Evolutionary conservation across 2,888 invertebrate genomes (phyloP).

Genomic region (Anthophora plumipes): DNA sequence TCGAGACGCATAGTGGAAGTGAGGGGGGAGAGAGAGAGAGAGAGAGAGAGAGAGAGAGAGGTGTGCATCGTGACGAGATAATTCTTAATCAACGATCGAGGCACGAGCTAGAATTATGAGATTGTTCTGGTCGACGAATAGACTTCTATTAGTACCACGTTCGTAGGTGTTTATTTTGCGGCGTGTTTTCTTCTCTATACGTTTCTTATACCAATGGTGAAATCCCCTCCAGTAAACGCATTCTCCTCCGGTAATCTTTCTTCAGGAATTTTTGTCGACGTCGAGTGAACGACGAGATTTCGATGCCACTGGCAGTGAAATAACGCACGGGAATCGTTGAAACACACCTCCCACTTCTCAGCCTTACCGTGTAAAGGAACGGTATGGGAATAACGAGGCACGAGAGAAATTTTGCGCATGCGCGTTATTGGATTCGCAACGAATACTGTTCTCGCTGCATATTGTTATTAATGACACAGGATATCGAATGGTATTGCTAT

Average conservation of each 20-base stretch:
- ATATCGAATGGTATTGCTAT: not conserved
- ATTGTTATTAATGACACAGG: constrained; percentile 16
- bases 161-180: constrained; percentile 49
- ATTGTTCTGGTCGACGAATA: constrained; percentile 33
- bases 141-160: constrained; percentile 53
- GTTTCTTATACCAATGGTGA: constrained; percentile 11
- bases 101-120: constrained; percentile 24
- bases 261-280: constrained; percentile 33
- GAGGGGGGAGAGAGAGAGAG: too few relatives aligned
- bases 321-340: constrained; percentile 22
- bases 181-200: constrained; percentile 18
- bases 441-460: constrained; percentile 4
- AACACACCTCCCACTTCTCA: too few relatives aligned
- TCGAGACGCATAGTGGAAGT: constrained; percentile 7
- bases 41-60: not conserved
- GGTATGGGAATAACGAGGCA: constrained; percentile 1
- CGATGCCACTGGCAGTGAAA: constrained; percentile 23
- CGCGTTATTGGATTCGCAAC: not conserved
- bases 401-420: constrained; percentile 4
- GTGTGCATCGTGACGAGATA: constrained; percentile 32
- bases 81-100: constrained; percentile 44
- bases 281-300: constrained; percentile 34
- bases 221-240: constrained; percentile 19
- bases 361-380: not conserved
- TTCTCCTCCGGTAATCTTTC: constrained; percentile 48